phyloP scores from a whole-genome alignment of 2,888 invertebrate genomes.

The Syrphus vitripennis region DNA sequence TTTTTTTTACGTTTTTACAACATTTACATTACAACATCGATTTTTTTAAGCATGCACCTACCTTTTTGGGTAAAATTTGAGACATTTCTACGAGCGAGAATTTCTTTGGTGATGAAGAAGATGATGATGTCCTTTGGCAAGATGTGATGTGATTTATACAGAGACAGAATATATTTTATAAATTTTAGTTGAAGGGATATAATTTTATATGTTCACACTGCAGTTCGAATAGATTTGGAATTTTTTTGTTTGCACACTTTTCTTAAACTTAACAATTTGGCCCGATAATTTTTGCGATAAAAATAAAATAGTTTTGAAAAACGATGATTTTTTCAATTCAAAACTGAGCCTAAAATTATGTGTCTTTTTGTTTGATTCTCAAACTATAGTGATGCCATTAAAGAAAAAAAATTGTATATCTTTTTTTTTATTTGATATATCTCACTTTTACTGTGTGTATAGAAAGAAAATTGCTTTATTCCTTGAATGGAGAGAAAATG shows the following conservation, averaged over 20 bases:
- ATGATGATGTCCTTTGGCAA: slow-evolving; percentile 7
- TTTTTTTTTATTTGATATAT: slow-evolving; percentile 18
- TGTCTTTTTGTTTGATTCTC: slow-evolving; percentile 10
- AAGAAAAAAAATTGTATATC: slow-evolving; percentile 35
- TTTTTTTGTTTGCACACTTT: slow-evolving; percentile 33
- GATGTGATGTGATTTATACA: neutral
- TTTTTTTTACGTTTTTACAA: slow-evolving; percentile 54
- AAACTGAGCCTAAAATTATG: slow-evolving; percentile 34
- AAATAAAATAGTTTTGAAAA: slow-evolving; percentile 19
- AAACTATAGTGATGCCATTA: slow-evolving; percentile 43
- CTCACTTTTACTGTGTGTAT: slow-evolving; percentile 56
- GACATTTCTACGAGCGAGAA: neutral
- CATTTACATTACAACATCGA: slow-evolving; percentile 71
- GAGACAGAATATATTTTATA: neutral
- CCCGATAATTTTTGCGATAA: neutral
- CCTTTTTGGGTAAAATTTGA: slow-evolving; percentile 38
- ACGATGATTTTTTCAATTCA: neutral
- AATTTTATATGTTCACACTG: slow-evolving; percentile 46
- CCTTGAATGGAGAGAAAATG: slow-evolving; percentile 71
- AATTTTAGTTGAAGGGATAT: neutral
- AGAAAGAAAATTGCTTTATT: slow-evolving; percentile 63
- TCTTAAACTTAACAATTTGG: neutral
- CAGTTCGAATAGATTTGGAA: slow-evolving; percentile 19
- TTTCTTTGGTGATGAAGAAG: neutral
- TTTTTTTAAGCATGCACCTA: slow-evolving; percentile 70